A percentile compares a stretch with the other conserved stretches of the same genome.
These are phyloP conservation scores for Microtus montanus DNA, from an alignment of 2,113 vertebrate species.

Conservation along the genomic window DNA sequence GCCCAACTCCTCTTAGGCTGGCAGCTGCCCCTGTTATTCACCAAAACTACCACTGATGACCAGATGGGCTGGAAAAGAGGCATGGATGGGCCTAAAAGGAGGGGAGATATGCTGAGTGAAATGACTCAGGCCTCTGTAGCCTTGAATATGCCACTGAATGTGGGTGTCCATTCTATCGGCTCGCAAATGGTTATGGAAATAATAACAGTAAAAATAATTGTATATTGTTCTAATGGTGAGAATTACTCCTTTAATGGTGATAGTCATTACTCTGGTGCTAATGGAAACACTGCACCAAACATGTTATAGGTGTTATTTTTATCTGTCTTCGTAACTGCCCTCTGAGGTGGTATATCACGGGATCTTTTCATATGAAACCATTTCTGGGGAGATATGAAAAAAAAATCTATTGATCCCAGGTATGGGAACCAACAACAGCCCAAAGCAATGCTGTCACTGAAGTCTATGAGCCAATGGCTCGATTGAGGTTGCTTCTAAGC, in stretches of 20 bases:
- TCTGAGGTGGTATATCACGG: background rate
- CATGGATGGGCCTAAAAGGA: background rate
- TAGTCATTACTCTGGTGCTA: background rate
- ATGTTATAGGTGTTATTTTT: background rate
- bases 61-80: conserved; percentile 49
- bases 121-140: background rate
- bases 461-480: background rate
- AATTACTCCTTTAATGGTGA: background rate
- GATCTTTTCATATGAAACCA: background rate
- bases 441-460: background rate
- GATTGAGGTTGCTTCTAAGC: too few species aligned
- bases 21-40: conserved; percentile 30
- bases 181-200: background rate
- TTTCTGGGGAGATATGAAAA: background rate
- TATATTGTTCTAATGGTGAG: background rate
- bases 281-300: background rate
- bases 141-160: background rate
- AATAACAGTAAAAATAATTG: background rate
- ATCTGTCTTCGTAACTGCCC: background rate
- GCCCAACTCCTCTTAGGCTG: conserved; percentile 25
- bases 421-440: background rate
- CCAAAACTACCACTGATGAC: background rate
- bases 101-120: background rate
- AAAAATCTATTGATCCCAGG: background rate
- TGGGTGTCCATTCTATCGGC: background rate